A percentile compares a stretch with the other conserved stretches of the same genome.
phyloP scores from a whole-genome alignment of 2,113 vertebrate genomes.

The Peromyscus californicus region DNA sequence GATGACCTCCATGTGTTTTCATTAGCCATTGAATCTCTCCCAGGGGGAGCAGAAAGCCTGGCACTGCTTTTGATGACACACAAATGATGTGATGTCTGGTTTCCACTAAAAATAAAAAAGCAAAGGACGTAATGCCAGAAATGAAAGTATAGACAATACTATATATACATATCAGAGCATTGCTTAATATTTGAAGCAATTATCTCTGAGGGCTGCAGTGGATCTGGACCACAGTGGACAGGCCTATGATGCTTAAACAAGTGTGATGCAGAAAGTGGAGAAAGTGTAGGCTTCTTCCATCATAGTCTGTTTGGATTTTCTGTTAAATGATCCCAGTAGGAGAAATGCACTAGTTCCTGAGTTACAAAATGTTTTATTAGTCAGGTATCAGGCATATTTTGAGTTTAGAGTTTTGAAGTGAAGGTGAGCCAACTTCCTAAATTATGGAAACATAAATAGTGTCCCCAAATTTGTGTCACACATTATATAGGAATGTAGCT shows the following conservation, averaged over 20 bases:
- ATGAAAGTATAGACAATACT: conserved; percentile 57
- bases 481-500: not conserved
- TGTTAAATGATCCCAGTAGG: not conserved
- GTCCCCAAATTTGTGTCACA: not conserved
- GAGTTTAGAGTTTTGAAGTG: not conserved
- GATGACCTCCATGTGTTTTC: not conserved
- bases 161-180: conserved; percentile 25
- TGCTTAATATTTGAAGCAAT: not conserved
- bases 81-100: conserved; percentile 78
- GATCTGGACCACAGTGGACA: not conserved
- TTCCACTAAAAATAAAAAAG: conserved; percentile 77
- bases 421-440: not conserved
- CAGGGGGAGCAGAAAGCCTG: conserved; percentile 69
- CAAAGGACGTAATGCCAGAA: conserved; percentile 54
- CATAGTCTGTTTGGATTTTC: not conserved
- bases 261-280: not conserved
- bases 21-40: conserved; percentile 49
- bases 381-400: not conserved
- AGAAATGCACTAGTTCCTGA: not conserved
- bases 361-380: not conserved
- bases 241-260: not conserved
- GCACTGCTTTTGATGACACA: conserved; percentile 71
- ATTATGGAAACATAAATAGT: not conserved
- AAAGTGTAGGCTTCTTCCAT: not conserved
- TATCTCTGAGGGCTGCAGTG: not conserved